Percentiles rank a stretch among this genome's conserved stretches.
phyloP scores from a whole-genome alignment of 2,888 invertebrate genomes.

The Apodemia duryi region DNA sequence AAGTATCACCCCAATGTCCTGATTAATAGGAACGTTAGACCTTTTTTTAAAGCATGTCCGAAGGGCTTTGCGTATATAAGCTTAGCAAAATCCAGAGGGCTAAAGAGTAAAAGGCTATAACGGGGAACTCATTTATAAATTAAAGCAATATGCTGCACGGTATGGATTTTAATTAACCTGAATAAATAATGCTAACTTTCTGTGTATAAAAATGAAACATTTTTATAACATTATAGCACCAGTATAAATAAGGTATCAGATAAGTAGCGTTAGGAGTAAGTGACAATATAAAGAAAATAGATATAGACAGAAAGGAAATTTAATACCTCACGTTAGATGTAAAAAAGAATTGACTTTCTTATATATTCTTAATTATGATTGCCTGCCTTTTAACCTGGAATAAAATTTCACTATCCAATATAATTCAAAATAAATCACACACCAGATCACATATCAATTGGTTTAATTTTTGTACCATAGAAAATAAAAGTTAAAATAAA shows the following conservation, averaged over 20 bases:
- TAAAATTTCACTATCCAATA: too few relatives aligned
- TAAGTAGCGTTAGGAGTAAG: too few relatives aligned
- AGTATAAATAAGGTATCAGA: too few relatives aligned
- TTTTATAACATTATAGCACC: not conserved
- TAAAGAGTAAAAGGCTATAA: constrained; percentile 42
- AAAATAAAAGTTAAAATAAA: not conserved
- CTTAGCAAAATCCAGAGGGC: constrained; percentile 51
- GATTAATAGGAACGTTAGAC: constrained; percentile 63
- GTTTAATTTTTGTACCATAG: too few relatives aligned
- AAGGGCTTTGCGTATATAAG: constrained; percentile 40
- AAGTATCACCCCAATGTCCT: constrained; percentile 51
- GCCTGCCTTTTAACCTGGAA: too few relatives aligned
- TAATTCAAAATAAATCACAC: too few relatives aligned
- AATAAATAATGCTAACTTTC: constrained; percentile 40
- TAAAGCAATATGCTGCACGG: constrained; percentile 46
- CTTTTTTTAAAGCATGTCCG: constrained; percentile 42
- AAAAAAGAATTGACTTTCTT: too few relatives aligned
- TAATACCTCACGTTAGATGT: too few relatives aligned
- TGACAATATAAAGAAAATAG: too few relatives aligned
- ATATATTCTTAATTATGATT: too few relatives aligned
- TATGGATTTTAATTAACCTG: constrained; percentile 46
- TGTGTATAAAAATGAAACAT: not conserved
- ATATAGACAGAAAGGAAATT: too few relatives aligned
- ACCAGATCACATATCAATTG: too few relatives aligned
- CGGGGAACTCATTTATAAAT: constrained; percentile 35